Conservation (phyloP, 2,888 invertebrate species). For the Kryphioiulus occultus region DNA sequence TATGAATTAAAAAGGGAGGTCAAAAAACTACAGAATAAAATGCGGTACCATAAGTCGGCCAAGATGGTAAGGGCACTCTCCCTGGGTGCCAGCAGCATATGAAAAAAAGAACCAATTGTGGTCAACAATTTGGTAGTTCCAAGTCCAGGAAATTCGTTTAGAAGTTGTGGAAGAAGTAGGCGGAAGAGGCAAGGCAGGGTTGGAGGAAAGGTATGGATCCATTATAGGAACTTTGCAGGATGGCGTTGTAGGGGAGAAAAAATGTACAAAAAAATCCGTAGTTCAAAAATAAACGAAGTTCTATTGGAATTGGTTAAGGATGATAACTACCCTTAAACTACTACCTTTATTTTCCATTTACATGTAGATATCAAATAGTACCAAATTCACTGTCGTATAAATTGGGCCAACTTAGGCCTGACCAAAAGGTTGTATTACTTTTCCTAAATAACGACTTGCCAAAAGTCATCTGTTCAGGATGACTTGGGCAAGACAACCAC, state of each 20-base stretch:
- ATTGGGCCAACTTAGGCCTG: not conserved
- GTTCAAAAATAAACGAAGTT: slow-evolving; percentile 40
- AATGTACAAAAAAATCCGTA: not conserved
- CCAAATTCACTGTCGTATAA: not conserved
- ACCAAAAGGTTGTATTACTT: not conserved
- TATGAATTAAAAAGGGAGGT: slow-evolving; percentile 27
- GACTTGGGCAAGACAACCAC: too few species aligned
- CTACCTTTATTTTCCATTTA: not conserved
- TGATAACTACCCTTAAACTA: slow-evolving; percentile 27
- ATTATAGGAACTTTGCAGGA: not conserved
- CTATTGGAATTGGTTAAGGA: slow-evolving; percentile 39
- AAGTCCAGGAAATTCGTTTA: slow-evolving; percentile 29
- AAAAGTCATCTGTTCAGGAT: not conserved
- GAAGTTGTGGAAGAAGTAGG: slow-evolving; percentile 24
- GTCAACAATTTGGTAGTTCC: slow-evolving; percentile 40
- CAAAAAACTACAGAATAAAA: slow-evolving; percentile 36
- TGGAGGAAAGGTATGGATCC: not conserved
- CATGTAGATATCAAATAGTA: too few species aligned
- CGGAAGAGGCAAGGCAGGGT: slow-evolving; percentile 13
- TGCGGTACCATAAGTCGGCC: slow-evolving; percentile 40
- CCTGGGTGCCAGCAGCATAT: slow-evolving; percentile 40
- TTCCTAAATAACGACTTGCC: not conserved
- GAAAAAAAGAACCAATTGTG: slow-evolving; percentile 39
- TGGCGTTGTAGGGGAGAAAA: not conserved
- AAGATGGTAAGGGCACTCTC: slow-evolving; percentile 37